Percentiles rank a stretch among this genome's conserved stretches.
phyloP scores from a whole-genome alignment of 2,797 vertebrate genomes.

The Melanotaenia nigrans region DNA sequence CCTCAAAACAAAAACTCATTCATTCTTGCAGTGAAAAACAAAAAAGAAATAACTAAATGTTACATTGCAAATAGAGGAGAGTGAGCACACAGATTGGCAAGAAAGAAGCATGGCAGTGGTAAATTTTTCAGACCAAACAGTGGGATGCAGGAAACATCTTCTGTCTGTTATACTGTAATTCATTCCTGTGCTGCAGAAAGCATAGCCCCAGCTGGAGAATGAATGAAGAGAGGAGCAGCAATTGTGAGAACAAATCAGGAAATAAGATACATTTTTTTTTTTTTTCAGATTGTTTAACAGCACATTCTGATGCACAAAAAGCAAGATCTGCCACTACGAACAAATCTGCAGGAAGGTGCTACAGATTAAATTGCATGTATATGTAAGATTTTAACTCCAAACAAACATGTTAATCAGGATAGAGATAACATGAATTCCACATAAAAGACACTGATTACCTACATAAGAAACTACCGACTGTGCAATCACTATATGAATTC shows the following conservation, averaged over 20 bases:
- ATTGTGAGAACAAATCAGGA: not conserved
- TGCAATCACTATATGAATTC: not conserved
- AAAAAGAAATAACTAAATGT: not conserved
- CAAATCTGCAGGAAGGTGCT: no score
- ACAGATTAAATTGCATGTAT: not conserved
- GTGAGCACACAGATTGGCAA: no score
- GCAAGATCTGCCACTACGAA: not conserved
- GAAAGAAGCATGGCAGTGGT: no score
- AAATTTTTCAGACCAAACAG: no score
- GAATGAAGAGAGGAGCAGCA: not conserved
- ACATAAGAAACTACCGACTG: not conserved
- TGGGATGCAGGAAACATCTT: no score
- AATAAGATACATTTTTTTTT: not conserved
- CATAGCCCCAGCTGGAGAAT: not conserved
- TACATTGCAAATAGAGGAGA: not conserved
- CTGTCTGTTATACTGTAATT: not conserved
- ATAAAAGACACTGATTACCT: not conserved
- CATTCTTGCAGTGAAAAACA: not conserved
- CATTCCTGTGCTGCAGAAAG: not conserved
- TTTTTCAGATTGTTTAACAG: not conserved
- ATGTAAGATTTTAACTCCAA: not conserved
- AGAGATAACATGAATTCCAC: not conserved
- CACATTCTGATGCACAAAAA: not conserved
- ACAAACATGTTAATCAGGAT: not conserved
- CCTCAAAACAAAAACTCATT: not conserved